Evolutionary conservation across 2,797 vertebrate species (phyloP).

Genomic region (Gymnocypris eckloni): DNA sequence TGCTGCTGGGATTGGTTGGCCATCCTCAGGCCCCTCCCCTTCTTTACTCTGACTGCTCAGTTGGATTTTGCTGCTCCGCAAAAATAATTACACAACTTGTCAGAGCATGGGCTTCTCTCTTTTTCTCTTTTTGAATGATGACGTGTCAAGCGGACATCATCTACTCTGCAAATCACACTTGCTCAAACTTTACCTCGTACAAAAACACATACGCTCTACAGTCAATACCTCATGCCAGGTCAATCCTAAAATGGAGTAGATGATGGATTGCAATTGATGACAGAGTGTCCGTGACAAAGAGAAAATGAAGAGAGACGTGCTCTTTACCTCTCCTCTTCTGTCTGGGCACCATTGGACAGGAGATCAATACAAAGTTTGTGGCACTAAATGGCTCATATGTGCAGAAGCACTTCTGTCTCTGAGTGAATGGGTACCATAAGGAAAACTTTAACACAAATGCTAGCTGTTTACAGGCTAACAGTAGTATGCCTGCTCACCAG

Average conservation of each 20-base stretch:
- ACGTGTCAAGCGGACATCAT: constrained; percentile 10
- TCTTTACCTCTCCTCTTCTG: constrained; percentile 49
- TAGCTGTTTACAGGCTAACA: constrained; percentile 49
- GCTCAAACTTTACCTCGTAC: constrained; percentile 40
- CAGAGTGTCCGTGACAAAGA: constrained; percentile 30
- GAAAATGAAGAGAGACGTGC: constrained; percentile 51
- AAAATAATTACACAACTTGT: constrained; percentile 54
- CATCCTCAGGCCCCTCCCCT: constrained; percentile 55
- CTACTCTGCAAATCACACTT: constrained; percentile 35
- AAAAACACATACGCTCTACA: constrained; percentile 46
- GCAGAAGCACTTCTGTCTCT: constrained; percentile 47
- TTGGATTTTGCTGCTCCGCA: constrained; percentile 65
- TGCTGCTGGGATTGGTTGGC: constrained; percentile 65
- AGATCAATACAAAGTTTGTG: constrained; percentile 42
- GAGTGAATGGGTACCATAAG: constrained; percentile 42
- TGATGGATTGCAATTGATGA: constrained; percentile 19
- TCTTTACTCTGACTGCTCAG: constrained; percentile 60
- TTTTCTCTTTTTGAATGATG: constrained; percentile 45
- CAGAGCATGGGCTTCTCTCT: constrained; percentile 47
- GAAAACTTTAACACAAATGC: constrained; percentile 48
- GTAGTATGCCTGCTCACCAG: constrained; percentile 56
- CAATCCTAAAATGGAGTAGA: constrained; percentile 32
- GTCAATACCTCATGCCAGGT: constrained; percentile 54
- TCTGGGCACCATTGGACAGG: constrained; percentile 48
- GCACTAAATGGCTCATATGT: constrained; percentile 36